Evolutionary conservation across 2,888 invertebrate species (phyloP), one percentile per base, ranked within the genome.

Genomic region (Spodoptera exigua): DNA sequence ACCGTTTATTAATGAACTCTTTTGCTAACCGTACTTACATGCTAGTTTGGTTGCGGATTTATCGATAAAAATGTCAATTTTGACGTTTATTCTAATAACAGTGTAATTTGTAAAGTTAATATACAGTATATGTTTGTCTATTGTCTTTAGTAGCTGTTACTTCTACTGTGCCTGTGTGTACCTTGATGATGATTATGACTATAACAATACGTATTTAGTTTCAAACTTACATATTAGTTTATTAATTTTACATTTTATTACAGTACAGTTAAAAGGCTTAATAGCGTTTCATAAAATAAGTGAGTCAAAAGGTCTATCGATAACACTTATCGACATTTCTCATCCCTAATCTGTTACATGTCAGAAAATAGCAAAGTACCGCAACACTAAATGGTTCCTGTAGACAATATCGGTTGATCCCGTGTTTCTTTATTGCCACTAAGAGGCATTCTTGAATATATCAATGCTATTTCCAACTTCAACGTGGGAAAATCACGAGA

Each of bases 1-100:
- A 65, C 72, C 64, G 76, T 79, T 83, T 85, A 85, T 86, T 88
- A 86, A 87, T 87, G 82, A 82, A 81, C 68, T 73, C 61, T 70
- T 73, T 69, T 71, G 63, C 71, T 43, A 71, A 76, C 76, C 51
- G 62, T 76, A 71, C 39, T 13, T 40, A 21, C 11, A 2, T 17
- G 16, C 11, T 49, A 65, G 65, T 45, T 32, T 10, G 2, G 13
- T 18, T n/a, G 39, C 17, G 11, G 47, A 41, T 35, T 12, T 58
- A 45, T 58, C 62, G 62, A 58, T 45, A 39, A 11, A 4, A 11
- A 2, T n/a, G n/a, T 7, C 18, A 18, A 11, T 13, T 9, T 18
- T 3, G 17, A 4, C 3, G 1, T 17, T 18, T 3, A 14, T 21
- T 2, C 3, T 21, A 5, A 21, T 21, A 21, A 21, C 3, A 5